Conservation (phyloP, 2,888 invertebrate species). For the Cephonodes hylas region DNA sequence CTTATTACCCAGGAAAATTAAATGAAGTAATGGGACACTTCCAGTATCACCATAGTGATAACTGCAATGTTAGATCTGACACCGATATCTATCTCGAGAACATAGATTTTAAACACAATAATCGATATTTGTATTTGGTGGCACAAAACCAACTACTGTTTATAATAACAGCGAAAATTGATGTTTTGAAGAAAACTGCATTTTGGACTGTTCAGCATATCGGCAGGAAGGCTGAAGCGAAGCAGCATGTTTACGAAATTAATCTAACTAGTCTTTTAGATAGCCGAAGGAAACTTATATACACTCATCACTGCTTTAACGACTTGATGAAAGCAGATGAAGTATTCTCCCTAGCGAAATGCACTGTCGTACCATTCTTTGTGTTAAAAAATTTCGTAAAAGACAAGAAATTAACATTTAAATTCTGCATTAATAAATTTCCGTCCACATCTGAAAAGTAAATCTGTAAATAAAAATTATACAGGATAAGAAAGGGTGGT, state of each 20-base stretch:
- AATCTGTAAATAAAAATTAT: no score
- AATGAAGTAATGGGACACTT: slow-evolving; percentile 64
- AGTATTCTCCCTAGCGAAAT: slow-evolving; percentile 57
- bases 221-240: slow-evolving; percentile 57
- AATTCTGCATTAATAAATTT: slow-evolving; percentile 55
- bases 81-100: slow-evolving; percentile 51
- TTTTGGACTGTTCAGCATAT: slow-evolving; percentile 68
- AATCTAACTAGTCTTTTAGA: slow-evolving; percentile 60
- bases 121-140: slow-evolving; percentile 55
- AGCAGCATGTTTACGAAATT: slow-evolving; percentile 64
- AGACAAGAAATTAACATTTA: slow-evolving; percentile 54
- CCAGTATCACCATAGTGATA: slow-evolving; percentile 55
- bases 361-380: slow-evolving; percentile 59
- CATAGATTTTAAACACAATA: slow-evolving; percentile 45
- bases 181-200: slow-evolving; percentile 60
- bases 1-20: slow-evolving; percentile 52
- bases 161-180: slow-evolving; percentile 61
- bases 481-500: no score
- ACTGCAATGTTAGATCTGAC: slow-evolving; percentile 52
- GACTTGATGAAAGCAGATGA: slow-evolving; percentile 62
- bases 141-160: slow-evolving; percentile 58
- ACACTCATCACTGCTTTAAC: slow-evolving; percentile 64
- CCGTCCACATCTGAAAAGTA: slow-evolving; percentile 34
- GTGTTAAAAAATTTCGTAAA: slow-evolving; percentile 53
- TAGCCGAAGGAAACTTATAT: slow-evolving; percentile 52